Evolutionary conservation across 1,140 invertebrate genomes (phyloP).

Genomic region (Maconellicoccus hirsutus): DNA sequence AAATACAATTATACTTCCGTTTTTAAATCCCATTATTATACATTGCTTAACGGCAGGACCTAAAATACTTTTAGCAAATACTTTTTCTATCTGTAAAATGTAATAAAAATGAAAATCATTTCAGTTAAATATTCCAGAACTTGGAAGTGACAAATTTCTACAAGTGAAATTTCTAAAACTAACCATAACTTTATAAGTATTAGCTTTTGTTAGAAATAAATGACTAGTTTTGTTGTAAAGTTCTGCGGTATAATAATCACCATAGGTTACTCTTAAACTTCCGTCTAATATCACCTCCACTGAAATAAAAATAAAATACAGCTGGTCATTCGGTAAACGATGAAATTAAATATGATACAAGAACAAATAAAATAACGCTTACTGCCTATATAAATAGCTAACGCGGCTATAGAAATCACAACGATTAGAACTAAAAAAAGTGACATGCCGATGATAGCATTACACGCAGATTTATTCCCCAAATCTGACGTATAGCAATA

Average conservation of each 20-base stretch:
- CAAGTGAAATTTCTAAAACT: conserved; percentile 30
- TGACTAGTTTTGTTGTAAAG: conserved; percentile 41
- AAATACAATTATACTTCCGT: conserved; percentile 55
- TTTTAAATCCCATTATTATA: conserved; percentile 53
- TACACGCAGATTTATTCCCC: neutral
- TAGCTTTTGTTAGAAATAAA: conserved; percentile 44
- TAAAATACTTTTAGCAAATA: conserved; percentile 43
- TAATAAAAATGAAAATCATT: conserved; percentile 25
- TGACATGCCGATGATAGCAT: neutral
- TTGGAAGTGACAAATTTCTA: neutral
- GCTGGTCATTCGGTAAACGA: neutral
- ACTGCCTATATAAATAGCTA: conserved; percentile 65
- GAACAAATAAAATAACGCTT: conserved; percentile 33
- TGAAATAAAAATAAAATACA: conserved; percentile 35
- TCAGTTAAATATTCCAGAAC: no score
- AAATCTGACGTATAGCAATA: conserved; percentile 10
- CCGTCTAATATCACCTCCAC: conserved; percentile 55
- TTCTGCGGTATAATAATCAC: conserved; percentile 50
- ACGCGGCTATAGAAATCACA: conserved; percentile 54
- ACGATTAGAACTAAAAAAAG: conserved; percentile 37
- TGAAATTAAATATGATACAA: neutral
- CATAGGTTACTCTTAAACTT: conserved; percentile 49
- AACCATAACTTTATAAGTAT: conserved; percentile 48
- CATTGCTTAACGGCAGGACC: conserved; percentile 49
- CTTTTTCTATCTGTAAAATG: conserved; percentile 38